phyloP scores from a whole-genome alignment of 2,113 vertebrate species.

The Tichodroma muraria region DNA sequence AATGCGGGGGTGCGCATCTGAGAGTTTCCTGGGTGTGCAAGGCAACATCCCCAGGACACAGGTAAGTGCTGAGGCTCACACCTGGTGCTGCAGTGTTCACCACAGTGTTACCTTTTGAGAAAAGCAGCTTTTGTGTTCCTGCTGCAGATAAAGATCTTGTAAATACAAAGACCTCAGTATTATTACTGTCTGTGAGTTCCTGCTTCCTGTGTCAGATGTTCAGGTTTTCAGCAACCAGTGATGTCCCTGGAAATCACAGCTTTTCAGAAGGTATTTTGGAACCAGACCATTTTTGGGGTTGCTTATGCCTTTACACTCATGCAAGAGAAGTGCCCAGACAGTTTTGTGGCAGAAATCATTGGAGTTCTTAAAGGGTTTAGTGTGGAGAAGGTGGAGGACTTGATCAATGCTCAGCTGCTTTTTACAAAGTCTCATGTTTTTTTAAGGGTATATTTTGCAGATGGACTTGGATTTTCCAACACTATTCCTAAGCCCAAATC shows the following conservation, averaged over 20 bases:
- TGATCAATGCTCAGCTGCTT: background rate
- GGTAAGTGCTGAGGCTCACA: fast-evolving
- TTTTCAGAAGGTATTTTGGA: background rate
- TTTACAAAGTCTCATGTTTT: background rate
- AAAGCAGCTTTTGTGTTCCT: background rate
- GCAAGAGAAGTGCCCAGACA: background rate
- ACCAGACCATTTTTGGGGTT: background rate
- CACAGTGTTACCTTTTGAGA: fast-evolving
- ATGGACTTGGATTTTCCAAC: background rate
- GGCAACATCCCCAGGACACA: background rate
- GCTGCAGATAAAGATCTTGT: background rate
- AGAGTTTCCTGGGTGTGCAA: background rate
- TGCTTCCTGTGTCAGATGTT: background rate
- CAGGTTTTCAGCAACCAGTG: background rate
- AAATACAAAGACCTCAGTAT: background rate
- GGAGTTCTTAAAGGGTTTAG: background rate
- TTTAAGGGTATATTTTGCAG: background rate
- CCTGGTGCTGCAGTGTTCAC: background rate
- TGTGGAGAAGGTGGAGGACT: background rate
- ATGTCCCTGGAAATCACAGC: background rate
- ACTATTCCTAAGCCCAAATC: background rate
- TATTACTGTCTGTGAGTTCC: background rate
- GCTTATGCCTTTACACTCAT: background rate
- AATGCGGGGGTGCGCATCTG: fast-evolving
- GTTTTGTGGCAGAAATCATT: background rate